Evolutionary conservation across 2,113 vertebrate genomes (phyloP).

Genomic region (Tragelaphus buxtoni): DNA sequence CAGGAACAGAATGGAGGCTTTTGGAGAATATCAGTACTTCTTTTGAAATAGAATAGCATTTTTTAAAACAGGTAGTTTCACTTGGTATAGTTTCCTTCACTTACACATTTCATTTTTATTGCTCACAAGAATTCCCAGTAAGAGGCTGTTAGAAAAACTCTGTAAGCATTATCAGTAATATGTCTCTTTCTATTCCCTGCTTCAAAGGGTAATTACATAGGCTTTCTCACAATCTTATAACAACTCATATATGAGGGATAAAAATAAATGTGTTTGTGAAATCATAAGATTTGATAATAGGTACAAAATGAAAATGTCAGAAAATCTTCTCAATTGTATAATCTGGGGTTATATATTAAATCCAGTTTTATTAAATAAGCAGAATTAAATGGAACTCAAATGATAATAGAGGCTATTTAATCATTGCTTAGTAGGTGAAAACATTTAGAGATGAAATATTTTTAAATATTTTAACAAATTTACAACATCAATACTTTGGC

Average conservation of each 20-base stretch:
- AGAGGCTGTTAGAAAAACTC: constrained; percentile 51
- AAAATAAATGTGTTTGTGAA: background rate
- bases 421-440: background rate
- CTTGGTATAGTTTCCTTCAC: constrained; percentile 77
- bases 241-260: background rate
- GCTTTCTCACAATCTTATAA: constrained; percentile 19
- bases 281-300: background rate
- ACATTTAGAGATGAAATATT: background rate
- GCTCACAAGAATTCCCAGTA: constrained; percentile 58
- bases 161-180: constrained; percentile 35
- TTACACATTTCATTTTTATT: constrained; percentile 63
- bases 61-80: constrained; percentile 72
- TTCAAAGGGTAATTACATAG: background rate
- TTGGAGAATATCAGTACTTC: constrained; percentile 74
- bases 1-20: constrained; percentile 68
- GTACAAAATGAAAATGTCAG: background rate
- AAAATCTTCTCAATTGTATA: background rate
- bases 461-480: constrained; percentile 24
- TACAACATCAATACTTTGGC: background rate
- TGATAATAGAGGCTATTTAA: background rate
- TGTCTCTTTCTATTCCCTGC: background rate
- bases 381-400: background rate
- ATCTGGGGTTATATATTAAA: background rate
- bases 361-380: background rate
- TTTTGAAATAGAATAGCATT: constrained; percentile 73